phyloP scores from a whole-genome alignment of 1,140 invertebrate genomes.

The Oncopodura yosiiana region DNA sequence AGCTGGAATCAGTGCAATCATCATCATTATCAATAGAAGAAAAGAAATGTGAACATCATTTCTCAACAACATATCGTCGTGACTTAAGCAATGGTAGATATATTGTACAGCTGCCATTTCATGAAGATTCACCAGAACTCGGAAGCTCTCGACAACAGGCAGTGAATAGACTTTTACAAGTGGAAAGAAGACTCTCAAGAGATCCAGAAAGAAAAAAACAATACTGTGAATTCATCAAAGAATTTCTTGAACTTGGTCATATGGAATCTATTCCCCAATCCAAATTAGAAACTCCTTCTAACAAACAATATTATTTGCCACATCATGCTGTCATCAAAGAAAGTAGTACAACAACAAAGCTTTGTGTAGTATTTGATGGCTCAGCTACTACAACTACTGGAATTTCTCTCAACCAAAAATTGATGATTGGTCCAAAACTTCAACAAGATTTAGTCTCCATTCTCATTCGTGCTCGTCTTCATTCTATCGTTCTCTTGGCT shows the following conservation, averaged over 20 bases:
- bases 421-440: constrained; percentile 36
- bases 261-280: constrained; percentile 27
- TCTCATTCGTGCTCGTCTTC: constrained; percentile 28
- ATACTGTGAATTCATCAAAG: constrained; percentile 36
- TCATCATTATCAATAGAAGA: constrained; percentile 15
- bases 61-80: constrained; percentile 13
- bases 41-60: constrained; percentile 32
- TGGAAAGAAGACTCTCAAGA: not conserved
- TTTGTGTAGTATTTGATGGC: constrained; percentile 40
- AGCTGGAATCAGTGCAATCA: constrained; percentile 25
- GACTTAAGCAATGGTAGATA: constrained; percentile 29
- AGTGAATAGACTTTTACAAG: not conserved
- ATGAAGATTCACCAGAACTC: constrained; percentile 17
- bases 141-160: constrained; percentile 18
- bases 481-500: constrained; percentile 26
- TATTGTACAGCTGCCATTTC: constrained; percentile 36
- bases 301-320: constrained; percentile 31
- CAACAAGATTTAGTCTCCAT: constrained; percentile 26
- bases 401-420: constrained; percentile 38
- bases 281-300: constrained; percentile 12
- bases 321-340: constrained; percentile 37
- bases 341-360: constrained; percentile 34
- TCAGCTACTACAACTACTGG: constrained; percentile 33
- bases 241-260: constrained; percentile 37
- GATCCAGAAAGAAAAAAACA: not conserved